Base-by-base conservation (phyloP, 2,113 vertebrate genomes). In the Mustelus asterias region DNA sequence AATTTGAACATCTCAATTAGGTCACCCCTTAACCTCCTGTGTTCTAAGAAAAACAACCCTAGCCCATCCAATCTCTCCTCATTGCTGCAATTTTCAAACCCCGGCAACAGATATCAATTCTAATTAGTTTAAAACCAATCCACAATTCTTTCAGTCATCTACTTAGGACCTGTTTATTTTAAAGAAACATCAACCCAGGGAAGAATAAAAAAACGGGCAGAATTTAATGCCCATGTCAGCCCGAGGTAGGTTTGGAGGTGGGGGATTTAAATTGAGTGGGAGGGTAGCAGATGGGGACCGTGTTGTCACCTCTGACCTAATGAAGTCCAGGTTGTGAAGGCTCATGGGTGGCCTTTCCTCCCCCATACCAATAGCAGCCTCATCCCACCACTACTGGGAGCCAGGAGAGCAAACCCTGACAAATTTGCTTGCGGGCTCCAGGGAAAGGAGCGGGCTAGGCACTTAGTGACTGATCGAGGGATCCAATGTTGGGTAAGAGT, bases 51-150 rank as follows among this genome's bases (percentile, higher is more conserved):
- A 63, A 63, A 63, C 60, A 63, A 63, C 60, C 1, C 48, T 63
- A 63, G 60, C 13, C 60, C 13, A 63, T 63, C 60, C 60, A 63
- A 63, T 63, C 60, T 63, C 60, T 60, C 58, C 58, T 63, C 60
- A 63, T 63, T 0, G 11, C 60, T 11, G 60, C 60, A 63, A 63
- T 63, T 63, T 63, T 63, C 60, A 63, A 63, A 13, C 11, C 11
- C 60, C 13, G 11, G 60, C 13, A 63, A 13, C 60, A 63, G 60
- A 48, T 54, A 41, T 72, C 13, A 76, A 95, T 11, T 54, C 72
- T 33, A 72, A 72, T 95, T 44, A 95, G 29, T 72, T 95, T 95
- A 95, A 95, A 44, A 95, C 29, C 24, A 72, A 72, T 26, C 13
- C 26, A 29, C 11, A 14, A 20, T 44, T 70, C 37, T 9, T 72